Evolutionary conservation across 2,888 invertebrate genomes (phyloP), one percentile per base, ranked within the genome.

Genomic region (Prenolepis imparis): DNA sequence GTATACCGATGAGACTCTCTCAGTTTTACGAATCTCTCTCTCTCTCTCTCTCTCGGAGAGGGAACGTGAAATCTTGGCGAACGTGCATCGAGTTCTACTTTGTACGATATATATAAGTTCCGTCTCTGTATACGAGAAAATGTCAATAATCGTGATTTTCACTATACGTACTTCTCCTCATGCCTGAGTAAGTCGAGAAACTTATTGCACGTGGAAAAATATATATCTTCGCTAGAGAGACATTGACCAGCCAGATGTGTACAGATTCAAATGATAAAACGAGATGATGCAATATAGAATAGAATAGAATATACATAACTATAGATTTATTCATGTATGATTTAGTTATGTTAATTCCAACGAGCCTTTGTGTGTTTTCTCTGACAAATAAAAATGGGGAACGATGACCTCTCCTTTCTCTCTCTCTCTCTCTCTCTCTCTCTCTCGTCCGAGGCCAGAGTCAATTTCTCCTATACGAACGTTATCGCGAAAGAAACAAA

Each of bases 401-500:
- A n/a, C 15, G 9, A 12, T 73, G 6, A 12, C 18, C 21, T 74
- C n/a, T 36, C 3, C 28, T 28, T 3, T 28, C 28, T 3, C 3
- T 28, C 28, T 28, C 28, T 28, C 28, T 28, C 28, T 28, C 28
- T 3, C 3, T 28, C 28, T 28, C 28, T 28, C 28, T 28, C 28
- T 28, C 3, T 28, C 3, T 28, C 28, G 28, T 28, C 28, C 3
- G 28, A 28, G 28, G 28, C 28, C 32, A 32, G 44, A 4, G 11
- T 74, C 48, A 32, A 21, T 74, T 59, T 41, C 41, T 41, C 72
- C 32, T 61, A n/a, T n/a, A 9, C n/a, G n/a, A 41, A 24, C 18
- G 15, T 41, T 73, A 44, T 55, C 64, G 28, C 8, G 55, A 39
- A 39, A 59, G 21, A 78, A n/a, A n/a, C n/a, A n/a, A n/a, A 32